A percentile compares a stretch with the other conserved stretches of the same genome.
Conservation (phyloP, 2,888 invertebrate species). For the Doris montereyensis region DNA sequence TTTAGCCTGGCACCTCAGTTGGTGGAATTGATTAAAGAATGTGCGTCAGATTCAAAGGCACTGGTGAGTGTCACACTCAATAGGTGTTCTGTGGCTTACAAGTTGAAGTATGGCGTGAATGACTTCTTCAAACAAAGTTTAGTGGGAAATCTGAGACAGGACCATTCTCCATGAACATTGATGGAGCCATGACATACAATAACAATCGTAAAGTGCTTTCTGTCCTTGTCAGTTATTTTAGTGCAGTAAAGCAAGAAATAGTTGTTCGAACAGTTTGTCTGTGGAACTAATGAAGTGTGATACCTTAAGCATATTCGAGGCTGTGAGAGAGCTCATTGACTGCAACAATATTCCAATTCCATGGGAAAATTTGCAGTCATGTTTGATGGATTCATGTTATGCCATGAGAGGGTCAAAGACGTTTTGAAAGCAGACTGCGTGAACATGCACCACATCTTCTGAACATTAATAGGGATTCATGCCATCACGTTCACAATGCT, state of each 20-base stretch:
- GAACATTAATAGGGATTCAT: constrained; percentile 41
- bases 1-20: background rate
- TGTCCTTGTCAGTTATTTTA: background rate
- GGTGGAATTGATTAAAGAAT: background rate
- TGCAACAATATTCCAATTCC: background rate
- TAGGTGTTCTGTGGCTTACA: background rate
- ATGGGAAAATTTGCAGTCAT: background rate
- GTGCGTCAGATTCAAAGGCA: background rate
- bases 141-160: background rate
- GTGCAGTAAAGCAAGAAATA: background rate
- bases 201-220: background rate
- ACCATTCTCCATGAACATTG: background rate
- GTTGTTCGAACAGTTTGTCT: background rate
- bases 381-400: constrained; percentile 40
- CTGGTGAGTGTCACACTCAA: background rate
- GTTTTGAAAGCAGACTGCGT: constrained; percentile 35
- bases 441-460: constrained; percentile 37
- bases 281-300: background rate
- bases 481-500: constrained; percentile 44
- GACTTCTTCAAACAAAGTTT: background rate
- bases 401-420: constrained; percentile 42
- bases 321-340: background rate
- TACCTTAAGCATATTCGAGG: background rate
- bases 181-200: background rate
- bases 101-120: background rate